Evolutionary conservation across 2,113 vertebrate genomes (phyloP).

Genomic region (Pongo abelii): DNA sequence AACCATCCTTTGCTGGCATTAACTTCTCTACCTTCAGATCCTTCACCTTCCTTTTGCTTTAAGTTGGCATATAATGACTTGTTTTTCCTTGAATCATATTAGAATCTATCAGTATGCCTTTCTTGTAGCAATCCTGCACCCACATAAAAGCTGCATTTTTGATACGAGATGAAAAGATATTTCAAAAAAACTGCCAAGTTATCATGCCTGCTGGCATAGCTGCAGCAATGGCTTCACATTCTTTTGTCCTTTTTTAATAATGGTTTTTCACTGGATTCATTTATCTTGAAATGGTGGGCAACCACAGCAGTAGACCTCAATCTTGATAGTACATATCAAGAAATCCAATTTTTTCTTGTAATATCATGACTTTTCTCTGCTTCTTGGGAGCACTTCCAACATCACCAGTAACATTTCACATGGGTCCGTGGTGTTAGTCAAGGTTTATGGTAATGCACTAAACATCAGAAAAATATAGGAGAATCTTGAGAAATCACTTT

Average conservation of each 20-base stretch:
- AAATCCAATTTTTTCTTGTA: background rate
- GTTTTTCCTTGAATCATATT: background rate
- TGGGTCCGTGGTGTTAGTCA: background rate
- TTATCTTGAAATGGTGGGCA: background rate
- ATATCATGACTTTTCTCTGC: background rate
- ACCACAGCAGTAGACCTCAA: background rate
- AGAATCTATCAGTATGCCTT: background rate
- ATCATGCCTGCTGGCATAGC: background rate
- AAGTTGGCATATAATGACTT: background rate
- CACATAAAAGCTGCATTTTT: background rate
- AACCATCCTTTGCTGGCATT: background rate
- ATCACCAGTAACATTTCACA: background rate
- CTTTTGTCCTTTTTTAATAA: background rate
- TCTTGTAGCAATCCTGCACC: background rate
- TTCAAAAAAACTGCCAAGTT: background rate
- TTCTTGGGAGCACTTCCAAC: background rate
- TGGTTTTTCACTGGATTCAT: background rate
- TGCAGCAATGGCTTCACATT: background rate
- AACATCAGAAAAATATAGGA: background rate
- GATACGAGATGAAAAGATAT: background rate
- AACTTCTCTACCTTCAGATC: background rate
- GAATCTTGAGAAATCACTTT: background rate
- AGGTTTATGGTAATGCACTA: background rate
- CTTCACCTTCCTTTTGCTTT: background rate
- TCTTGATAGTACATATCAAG: background rate